Base-by-base conservation (phyloP, 2,888 invertebrate species). In the Ochropacha duplaris region DNA sequence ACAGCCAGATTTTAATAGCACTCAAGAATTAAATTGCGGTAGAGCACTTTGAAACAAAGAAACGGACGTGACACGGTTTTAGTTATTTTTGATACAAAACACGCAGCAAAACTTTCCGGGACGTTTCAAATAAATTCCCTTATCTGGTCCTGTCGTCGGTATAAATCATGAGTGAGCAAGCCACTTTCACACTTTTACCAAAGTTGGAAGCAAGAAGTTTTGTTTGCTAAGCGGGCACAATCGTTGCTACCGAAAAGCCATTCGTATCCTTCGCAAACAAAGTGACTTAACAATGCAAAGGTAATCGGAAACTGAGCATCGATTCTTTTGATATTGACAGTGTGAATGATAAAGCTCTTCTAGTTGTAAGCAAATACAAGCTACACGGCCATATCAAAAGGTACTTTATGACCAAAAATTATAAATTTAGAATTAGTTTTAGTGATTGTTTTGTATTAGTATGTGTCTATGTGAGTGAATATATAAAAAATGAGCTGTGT, bases 121-220 rank as follows among this genome's bases (percentile, higher is more conserved):
- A 57, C 73, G 62, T 64, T 76, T 76, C 68, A 72, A 76, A 79
- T 81, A 81, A 83, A 83, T 81, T 80, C 74, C 70, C 76, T 78
- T 85, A 84, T 86, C 83, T 83, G 72, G 64, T 57, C 58, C 67
- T 76, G 75, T 77, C 78, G 74, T 79, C 74, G 77, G 76, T 83
- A 84, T 84, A 81, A 84, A 86, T 83, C 83, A 79, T 69, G 68
- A 71, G 60, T 72, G 78, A 79, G 82, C 74, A 73, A 76, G 74
- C 72, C 66, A 74, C 77, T 82, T 79, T 73, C 72, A 73, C 75
- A 79, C 78, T 80, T 81, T 72, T 71, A 67, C 66, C 65, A 68
- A 80, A 78, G 74, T 78, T 80, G 72, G 67, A 9, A 16, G 67
- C 58, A 61, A 78, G 77, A 74, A 78, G 78, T 82, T n/a, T 86